Conservation (phyloP, 2,113 vertebrate species). For the Megaptera novaeangliae region DNA sequence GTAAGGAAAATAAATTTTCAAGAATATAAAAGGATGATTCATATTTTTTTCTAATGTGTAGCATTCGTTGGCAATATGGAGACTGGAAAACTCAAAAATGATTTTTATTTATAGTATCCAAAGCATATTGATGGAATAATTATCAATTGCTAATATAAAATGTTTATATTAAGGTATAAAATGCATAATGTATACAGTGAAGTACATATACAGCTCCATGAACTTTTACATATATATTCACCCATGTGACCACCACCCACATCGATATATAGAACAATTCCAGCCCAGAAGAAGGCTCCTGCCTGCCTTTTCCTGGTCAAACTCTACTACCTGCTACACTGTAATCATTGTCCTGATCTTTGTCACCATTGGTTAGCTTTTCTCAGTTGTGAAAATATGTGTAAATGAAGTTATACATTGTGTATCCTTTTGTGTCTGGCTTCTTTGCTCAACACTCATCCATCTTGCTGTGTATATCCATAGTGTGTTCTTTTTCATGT, state of each 20-base stretch:
- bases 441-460: neutral
- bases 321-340: neutral
- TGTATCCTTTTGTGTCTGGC: neutral
- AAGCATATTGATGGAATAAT: neutral
- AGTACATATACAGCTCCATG: neutral
- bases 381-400: neutral
- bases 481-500: neutral
- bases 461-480: neutral
- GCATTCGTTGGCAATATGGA: neutral
- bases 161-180: neutral
- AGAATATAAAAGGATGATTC: neutral
- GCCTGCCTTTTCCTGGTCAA: neutral
- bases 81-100: neutral
- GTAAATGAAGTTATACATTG: neutral
- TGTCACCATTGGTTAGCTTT: neutral
- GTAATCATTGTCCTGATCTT: neutral
- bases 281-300: neutral
- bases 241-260: neutral
- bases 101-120: neutral
- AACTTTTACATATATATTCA: neutral
- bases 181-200: neutral
- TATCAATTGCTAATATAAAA: neutral
- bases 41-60: neutral
- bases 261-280: neutral
- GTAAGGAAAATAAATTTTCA: neutral